Evolutionary conservation across 2,797 vertebrate genomes (phyloP).

Genomic region (Danio choprae): DNA sequence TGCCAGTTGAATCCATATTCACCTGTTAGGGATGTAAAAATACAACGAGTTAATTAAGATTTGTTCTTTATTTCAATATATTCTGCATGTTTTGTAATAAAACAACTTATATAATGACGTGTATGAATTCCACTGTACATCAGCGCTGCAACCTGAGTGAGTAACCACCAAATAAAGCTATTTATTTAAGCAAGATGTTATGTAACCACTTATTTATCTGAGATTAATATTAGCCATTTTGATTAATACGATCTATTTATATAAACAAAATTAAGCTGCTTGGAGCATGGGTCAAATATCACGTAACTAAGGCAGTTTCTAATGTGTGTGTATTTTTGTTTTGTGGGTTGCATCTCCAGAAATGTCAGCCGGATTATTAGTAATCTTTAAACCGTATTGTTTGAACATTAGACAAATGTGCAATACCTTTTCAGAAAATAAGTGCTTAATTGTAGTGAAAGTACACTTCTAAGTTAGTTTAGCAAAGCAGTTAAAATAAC

Average conservation of each 20-base stretch:
- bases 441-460: background rate
- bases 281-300: background rate
- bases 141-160: background rate
- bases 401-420: background rate
- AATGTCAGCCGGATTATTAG: background rate
- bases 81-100: background rate
- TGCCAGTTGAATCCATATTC: background rate
- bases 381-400: background rate
- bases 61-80: background rate
- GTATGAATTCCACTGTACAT: background rate
- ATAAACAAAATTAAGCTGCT: background rate
- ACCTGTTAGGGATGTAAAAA: background rate
- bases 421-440: background rate
- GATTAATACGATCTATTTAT: background rate
- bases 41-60: background rate
- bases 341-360: background rate
- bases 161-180: conserved; percentile 16
- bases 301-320: background rate
- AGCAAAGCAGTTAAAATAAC: background rate
- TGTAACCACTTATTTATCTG: background rate
- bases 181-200: conserved; percentile 3
- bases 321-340: background rate
- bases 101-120: background rate
- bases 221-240: background rate
- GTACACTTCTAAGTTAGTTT: background rate